Evolutionary conservation across 2,888 invertebrate species (phyloP).

Genomic region (Latrodectus hesperus): DNA sequence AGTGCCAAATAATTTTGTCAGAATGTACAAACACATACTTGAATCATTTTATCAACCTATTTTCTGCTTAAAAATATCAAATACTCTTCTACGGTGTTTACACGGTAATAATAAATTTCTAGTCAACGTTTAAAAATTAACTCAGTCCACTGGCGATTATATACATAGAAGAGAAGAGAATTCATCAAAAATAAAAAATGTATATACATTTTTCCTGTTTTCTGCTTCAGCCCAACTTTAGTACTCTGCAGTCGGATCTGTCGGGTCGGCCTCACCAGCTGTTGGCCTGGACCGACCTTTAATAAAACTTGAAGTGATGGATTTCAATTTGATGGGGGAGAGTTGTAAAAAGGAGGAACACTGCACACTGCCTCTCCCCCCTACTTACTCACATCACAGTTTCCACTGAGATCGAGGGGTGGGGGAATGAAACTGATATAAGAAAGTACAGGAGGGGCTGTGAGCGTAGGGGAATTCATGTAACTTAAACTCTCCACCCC

Average conservation of each 20-base stretch:
- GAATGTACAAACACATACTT: too few relatives aligned
- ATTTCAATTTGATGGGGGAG: constrained; percentile 69
- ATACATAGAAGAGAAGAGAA: neutral
- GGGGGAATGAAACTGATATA: constrained; percentile 8
- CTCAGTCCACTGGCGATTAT: constrained; percentile 21
- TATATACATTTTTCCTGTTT: constrained; percentile 1
- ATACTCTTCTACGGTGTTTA: too few relatives aligned
- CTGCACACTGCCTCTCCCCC: neutral
- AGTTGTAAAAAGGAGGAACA: constrained; percentile 62
- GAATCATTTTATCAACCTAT: too few relatives aligned
- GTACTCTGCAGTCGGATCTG: constrained; percentile 8
- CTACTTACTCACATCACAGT: neutral
- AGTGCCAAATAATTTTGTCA: too few relatives aligned
- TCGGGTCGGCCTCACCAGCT: constrained; percentile 54
- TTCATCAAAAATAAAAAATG: constrained; percentile 11
- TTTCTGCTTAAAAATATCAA: too few relatives aligned
- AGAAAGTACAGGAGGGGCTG: neutral
- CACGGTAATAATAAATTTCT: too few relatives aligned
- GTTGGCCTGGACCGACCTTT: constrained; percentile 60
- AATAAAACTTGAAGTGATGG: constrained; percentile 69
- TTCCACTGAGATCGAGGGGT: neutral
- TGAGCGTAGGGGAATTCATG: constrained; percentile 44
- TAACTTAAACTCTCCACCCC: constrained; percentile 59
- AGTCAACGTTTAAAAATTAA: constrained; percentile 3
- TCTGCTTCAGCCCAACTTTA: constrained; percentile 32